Evolutionary conservation across 2,888 invertebrate species (phyloP).

Genomic region (Cheilosia vulpina): DNA sequence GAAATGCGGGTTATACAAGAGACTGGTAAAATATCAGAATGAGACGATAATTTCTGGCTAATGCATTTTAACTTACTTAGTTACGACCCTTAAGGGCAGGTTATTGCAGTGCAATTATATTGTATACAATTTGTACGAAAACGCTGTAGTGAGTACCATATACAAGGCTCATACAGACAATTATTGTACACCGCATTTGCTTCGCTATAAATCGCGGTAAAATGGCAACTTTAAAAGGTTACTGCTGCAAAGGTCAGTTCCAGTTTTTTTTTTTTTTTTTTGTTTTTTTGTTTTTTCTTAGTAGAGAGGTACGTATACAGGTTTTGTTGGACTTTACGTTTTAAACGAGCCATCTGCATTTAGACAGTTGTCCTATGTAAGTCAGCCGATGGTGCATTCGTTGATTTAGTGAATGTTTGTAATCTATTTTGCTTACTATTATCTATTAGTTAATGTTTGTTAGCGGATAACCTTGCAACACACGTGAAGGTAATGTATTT

Average conservation of each 20-base stretch:
- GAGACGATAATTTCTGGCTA: background rate
- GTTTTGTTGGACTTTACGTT: slow-evolving; percentile 28
- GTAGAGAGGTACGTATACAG: background rate
- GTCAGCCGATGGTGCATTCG: background rate
- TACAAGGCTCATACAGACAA: background rate
- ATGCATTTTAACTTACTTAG: background rate
- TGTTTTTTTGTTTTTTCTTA: slow-evolving; percentile 7
- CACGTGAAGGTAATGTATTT: background rate
- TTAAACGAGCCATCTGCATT: background rate
- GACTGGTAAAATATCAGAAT: background rate
- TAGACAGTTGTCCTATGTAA: slow-evolving; percentile 15
- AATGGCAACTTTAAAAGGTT: slow-evolving; percentile 47
- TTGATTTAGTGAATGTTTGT: background rate
- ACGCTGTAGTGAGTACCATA: background rate
- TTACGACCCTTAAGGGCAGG: slow-evolving; percentile 3
- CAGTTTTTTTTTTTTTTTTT: slow-evolving; percentile 8
- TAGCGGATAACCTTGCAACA: slow-evolving; percentile 7
- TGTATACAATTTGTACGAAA: background rate
- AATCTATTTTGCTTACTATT: background rate
- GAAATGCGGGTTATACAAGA: slow-evolving; percentile 1
- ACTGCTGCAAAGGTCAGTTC: slow-evolving; percentile 49
- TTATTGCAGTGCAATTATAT: background rate
- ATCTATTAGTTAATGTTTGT: background rate
- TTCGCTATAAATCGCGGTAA: background rate
- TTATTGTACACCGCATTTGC: background rate